Conservation (phyloP, 2,797 vertebrate genomes). For the Propithecus perrieri region DNA sequence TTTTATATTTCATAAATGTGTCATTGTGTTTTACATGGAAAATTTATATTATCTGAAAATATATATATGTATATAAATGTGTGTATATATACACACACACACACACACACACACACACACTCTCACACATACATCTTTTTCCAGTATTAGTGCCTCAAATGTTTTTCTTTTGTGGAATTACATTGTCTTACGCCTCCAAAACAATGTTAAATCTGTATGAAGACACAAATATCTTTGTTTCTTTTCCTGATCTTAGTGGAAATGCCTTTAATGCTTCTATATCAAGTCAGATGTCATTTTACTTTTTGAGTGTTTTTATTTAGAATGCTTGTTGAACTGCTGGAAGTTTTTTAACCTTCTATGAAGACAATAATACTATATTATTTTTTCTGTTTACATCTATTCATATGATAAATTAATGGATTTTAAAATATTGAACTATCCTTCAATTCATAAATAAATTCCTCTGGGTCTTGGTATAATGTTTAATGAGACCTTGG, state of each 20-base stretch:
- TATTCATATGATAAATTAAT: neutral
- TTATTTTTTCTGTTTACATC: neutral
- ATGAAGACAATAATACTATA: neutral
- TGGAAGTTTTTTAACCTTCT: neutral
- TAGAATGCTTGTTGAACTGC: neutral
- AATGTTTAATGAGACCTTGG: neutral
- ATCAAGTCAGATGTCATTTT: neutral
- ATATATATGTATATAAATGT: no score
- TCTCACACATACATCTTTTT: neutral
- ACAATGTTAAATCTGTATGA: neutral
- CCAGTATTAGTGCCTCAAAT: neutral
- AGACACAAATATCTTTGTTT: neutral
- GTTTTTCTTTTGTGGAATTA: neutral
- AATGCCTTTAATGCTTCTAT: neutral
- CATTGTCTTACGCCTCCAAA: neutral
- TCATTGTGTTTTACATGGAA: neutral
- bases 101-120: no score
- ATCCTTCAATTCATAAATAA: neutral
- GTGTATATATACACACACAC: no score
- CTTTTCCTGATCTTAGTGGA: neutral
- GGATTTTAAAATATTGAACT: neutral
- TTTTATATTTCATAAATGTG: neutral
- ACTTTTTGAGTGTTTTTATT: neutral
- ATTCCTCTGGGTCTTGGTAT: neutral
- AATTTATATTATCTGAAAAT: neutral